Evolutionary conservation across 2,797 vertebrate species (phyloP).

Genomic region (Rhinoraja longicauda): DNA sequence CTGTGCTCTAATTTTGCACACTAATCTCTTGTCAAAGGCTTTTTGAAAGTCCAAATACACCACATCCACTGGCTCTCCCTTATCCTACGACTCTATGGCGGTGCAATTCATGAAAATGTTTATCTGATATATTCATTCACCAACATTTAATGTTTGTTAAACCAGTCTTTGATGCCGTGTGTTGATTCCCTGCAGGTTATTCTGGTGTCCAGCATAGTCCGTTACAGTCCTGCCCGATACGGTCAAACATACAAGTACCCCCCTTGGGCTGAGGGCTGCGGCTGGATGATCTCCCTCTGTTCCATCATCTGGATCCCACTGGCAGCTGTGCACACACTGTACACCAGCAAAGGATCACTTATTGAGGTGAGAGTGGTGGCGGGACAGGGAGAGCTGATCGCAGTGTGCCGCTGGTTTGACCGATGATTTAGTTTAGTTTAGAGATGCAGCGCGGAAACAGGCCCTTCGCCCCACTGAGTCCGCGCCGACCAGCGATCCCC

Average conservation of each 20-base stretch:
- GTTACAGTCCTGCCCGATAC: constrained; percentile 59
- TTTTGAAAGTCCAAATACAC: too few relatives aligned
- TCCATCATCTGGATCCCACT: constrained; percentile 65
- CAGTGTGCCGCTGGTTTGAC: neutral
- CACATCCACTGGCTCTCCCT: too few relatives aligned
- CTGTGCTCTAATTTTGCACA: too few relatives aligned
- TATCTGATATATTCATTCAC: neutral
- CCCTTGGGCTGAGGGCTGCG: constrained; percentile 58
- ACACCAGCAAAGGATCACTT: constrained; percentile 54
- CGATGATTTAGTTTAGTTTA: too few relatives aligned
- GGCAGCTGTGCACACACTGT: constrained; percentile 61
- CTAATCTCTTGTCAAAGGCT: too few relatives aligned
- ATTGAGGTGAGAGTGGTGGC: constrained; percentile 50
- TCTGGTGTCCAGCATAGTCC: constrained; percentile 56
- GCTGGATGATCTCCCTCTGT: constrained; percentile 59
- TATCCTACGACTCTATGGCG: neutral
- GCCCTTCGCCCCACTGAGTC: too few relatives aligned
- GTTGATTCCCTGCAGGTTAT: constrained; percentile 50
- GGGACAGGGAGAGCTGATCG: neutral
- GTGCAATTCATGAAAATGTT: neutral
- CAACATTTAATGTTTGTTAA: neutral
- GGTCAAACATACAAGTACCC: constrained; percentile 58
- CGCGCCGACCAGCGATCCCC: too few relatives aligned
- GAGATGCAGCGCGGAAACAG: too few relatives aligned
- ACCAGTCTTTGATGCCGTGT: neutral